phyloP scores from a whole-genome alignment of 2,113 vertebrate genomes.

The Chinchilla lanigera region DNA sequence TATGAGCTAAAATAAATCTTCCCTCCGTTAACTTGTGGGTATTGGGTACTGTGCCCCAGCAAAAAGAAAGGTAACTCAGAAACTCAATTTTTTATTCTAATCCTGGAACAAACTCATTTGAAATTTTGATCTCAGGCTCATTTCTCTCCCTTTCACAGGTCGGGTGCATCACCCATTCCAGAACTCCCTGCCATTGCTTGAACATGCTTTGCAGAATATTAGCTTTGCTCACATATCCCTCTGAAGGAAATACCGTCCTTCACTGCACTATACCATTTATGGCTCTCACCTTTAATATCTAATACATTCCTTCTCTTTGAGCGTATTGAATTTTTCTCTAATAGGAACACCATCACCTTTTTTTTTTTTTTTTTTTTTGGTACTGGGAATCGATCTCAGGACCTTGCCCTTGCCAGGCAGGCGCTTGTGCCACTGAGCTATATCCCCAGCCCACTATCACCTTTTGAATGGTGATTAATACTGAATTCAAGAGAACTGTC shows the following conservation, averaged over 20 bases:
- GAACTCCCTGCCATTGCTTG: not conserved
- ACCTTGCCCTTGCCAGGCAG: too few relatives aligned
- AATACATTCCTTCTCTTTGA: not conserved
- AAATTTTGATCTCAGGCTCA: not conserved
- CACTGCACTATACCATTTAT: not conserved
- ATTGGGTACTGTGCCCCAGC: not conserved
- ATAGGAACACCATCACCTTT: not conserved
- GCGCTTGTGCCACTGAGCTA: too few relatives aligned
- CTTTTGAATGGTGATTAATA: conserved; percentile 7
- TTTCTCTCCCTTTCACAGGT: not conserved
- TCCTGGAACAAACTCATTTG: not conserved
- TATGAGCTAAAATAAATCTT: not conserved
- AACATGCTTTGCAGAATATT: not conserved
- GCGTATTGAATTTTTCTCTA: not conserved
- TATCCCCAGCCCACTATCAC: too few relatives aligned
- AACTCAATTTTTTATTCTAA: not conserved
- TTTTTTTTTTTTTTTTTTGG: too few relatives aligned
- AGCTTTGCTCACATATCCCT: not conserved
- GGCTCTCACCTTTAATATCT: not conserved
- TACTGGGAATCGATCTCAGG: too few relatives aligned
- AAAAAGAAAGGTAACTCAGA: not conserved
- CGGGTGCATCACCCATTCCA: not conserved
- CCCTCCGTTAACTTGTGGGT: not conserved
- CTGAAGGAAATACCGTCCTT: conserved; percentile 15
- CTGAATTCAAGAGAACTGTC: not conserved